Evolutionary conservation across 2,888 invertebrate species (phyloP), one percentile per base, ranked within the genome.

Genomic region (Alloplasta piceator): DNA sequence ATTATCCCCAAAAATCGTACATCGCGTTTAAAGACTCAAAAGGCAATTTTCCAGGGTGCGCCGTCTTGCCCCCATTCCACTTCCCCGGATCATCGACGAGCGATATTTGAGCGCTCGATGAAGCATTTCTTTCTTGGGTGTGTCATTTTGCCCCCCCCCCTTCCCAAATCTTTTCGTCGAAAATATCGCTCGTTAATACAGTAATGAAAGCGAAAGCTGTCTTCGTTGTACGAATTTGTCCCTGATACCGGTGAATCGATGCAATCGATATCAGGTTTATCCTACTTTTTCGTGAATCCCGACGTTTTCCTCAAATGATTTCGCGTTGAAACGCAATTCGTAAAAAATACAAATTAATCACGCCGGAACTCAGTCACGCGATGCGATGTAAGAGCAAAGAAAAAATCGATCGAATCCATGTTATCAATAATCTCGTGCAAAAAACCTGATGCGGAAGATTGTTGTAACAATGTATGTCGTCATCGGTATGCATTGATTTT

Each of bases 261-360:
- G 71, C 14, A 66, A 78, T 72, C 78, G 72, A 78, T 72, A 78
- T 72, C 60, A 38, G 41, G 38, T 67, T 72, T 67, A 26, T 61
- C 61, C 72, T 61, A 72, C 46, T 67, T 72, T 46, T 52, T 46
- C 26, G 26, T 26, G 55, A 56, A 67, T 60, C 46, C 66, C 7
- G 14, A 52, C 52, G 12, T 73, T 14, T 36, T n/a, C 14, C 26
- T 26, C 41, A 6, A 14, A 48, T 7, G 6, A 52, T 7, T n/a
- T 7, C 14, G 5, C 16, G 7, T 4, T n/a, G 14, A 6, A 7
- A 7, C 14, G 14, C 14, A 52, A 14, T 14, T 52, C 14, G 14
- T 6, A 10, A 48, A 6, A 12, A 16, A 52, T 52, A n/a, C 4
- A 26, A 52, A 52, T 52, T 52, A 43, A 43, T 43, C 7, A 10